Evolutionary conservation across 1,140 invertebrate genomes (phyloP), one percentile per base, ranked within the genome.

Genomic region (Panagrolaimus sp.): DNA sequence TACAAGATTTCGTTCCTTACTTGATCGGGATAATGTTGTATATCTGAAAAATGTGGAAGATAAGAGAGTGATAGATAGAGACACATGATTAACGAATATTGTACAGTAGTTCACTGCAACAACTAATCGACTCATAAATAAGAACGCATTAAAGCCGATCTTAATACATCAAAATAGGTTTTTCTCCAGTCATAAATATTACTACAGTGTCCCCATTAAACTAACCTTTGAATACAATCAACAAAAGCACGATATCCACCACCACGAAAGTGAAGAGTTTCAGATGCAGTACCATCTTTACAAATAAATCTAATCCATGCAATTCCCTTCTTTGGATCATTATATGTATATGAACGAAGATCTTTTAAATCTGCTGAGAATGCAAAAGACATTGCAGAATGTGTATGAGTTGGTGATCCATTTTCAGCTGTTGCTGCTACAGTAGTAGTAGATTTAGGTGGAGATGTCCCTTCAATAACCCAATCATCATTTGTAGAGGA

Each of bases 1-100:
- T 4, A 76, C 77, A 14, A 76, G 65, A 69, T 78, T 78, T 13
- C 72, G 43, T 71, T 71, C 73, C 7, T 76, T 76, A 20, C 74
- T 43, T 4, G 72, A 74, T 5, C 72, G 72, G 20, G 72, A 53
- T 1, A 74, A 63, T 38, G 68, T 76, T 23, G 61, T 31, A 65
- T 74, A 75, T 64, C 72, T 73, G 47, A 23, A 20, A 31, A 8
- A 51, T 13, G n/a, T n/a, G n/a, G n/a, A n/a, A 16, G 71, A 20
- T 13, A 38, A 4, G n/a, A n/a, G n/a, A n/a, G n/a, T n/a, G n/a
- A n/a, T n/a, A n/a, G n/a, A n/a, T n/a, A n/a, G n/a, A n/a, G n/a
- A n/a, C n/a, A n/a, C n/a, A n/a, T n/a, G n/a, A n/a, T n/a, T n/a
- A n/a, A n/a, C n/a, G n/a, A n/a, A n/a, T n/a, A n/a, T n/a, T n/a